Base-by-base conservation (phyloP, 2,797 vertebrate genomes). In the Gymnodraco acuticeps region DNA sequence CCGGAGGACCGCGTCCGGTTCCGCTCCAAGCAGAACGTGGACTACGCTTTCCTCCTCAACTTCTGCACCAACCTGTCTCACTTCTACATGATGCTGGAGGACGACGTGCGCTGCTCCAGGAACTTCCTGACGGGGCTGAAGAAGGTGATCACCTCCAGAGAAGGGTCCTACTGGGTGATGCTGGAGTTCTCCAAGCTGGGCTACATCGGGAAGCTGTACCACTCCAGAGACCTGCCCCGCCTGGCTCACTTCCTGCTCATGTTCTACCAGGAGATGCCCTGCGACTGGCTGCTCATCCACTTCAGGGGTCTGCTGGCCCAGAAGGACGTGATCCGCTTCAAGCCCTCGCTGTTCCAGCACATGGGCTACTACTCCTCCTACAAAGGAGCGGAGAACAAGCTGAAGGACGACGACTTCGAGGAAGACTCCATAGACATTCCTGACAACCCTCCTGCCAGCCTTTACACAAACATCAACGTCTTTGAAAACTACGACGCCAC, bases 231-330 rank as follows among this genome's bases (percentile, higher is more conserved):
- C 88, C 96, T 99, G 74, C 97, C 97, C 2, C 96, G 98, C 2
- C 85, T 99, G 86, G 98, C 97, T 15, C 97, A 97, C 82, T 99
- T 99, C 95, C 94, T 99, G 76, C 93, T 99, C 89, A 99, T 99
- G 98, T 99, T 99, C 92, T 99, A 99, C 95, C 98, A 99, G 93
- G 98, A 99, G 91, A 99, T 99, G 98, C 98, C 98, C 90, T 99
- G 98, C 0, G 98, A 99, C 83, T 99, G 98, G 98, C 93, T 99
- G 20, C 95, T 99, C 51, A 98, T 98, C 83, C 98, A 99, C 92
- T 99, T 99, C 73, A 93, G 97, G 61, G 96, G 96, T 52, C 91
- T 99, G 3, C 87, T 99, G 88, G 97, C 98, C 77, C 98, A 99
- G 90, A 99, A 98, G 89, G 98, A 99, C 72, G 96, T 96, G 68